Evolutionary conservation across 2,113 vertebrate genomes (phyloP).

Genomic region (Cryptotis parvus): DNA sequence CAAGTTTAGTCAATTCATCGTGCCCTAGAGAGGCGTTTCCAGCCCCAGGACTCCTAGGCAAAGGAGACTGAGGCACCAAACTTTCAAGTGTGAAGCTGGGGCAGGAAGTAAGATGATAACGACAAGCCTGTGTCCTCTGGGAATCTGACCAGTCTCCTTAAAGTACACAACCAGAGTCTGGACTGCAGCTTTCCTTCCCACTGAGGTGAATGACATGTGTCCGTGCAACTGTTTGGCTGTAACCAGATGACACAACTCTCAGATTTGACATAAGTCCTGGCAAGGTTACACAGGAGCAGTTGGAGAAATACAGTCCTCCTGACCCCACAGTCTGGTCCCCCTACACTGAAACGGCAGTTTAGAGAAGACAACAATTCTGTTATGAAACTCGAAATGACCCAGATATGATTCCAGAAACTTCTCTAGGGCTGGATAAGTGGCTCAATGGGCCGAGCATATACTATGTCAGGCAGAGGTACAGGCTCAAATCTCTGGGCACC

Average conservation of each 20-base stretch:
- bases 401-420: neutral
- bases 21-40: too few relatives aligned
- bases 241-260: neutral
- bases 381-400: neutral
- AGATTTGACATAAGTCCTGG: too few relatives aligned
- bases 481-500: neutral
- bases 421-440: neutral
- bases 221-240: neutral
- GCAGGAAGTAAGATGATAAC: neutral
- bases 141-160: neutral
- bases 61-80: too few relatives aligned
- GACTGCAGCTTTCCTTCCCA: neutral
- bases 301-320: neutral
- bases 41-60: too few relatives aligned
- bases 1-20: neutral
- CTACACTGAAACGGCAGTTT: neutral
- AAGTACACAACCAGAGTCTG: neutral
- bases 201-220: neutral
- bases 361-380: neutral
- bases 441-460: too few relatives aligned
- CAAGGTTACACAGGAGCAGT: neutral
- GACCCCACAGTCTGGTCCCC: neutral
- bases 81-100: too few relatives aligned
- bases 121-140: neutral
- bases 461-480: too few relatives aligned